Evolutionary conservation across 2,888 invertebrate species (phyloP), one percentile per base, ranked within the genome.

Genomic region (Chloroclysta siterata): DNA sequence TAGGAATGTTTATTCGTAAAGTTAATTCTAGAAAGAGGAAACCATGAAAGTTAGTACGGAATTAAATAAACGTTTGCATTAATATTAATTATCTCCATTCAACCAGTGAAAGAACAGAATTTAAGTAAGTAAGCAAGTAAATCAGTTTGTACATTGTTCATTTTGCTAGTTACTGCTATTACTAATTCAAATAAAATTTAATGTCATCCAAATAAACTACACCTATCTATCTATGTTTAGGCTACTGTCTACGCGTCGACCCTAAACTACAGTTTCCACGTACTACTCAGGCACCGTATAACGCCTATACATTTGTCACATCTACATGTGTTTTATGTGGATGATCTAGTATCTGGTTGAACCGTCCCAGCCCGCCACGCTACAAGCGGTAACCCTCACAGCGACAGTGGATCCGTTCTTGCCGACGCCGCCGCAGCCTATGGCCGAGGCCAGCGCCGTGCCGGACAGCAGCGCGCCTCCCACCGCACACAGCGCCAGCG

Each of bases 391-490:
- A 55, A 60, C 70, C 80, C 97, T 97, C 97, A 99, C 99, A 93
- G 99, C 99, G 82, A 99, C 98, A 75, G 99, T 98, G 83, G 99
- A 99, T 94, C 99, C 99, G 94, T 99, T 99, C 95, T 98, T 99
- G 88, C 99, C 99, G 87, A 97, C 97, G 91, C 99, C 99, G 89
- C 98, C 97, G 84, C 95, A 95, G 88, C 96, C 95, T 93, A 97
- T 96, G 90, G 96, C 95, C 79, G 94, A 94, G 88, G 95, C 94
- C 87, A 96, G 95, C 87, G 95, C 94, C 89, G 95, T 95, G 83
- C 96, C 93, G 80, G 96, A 95, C 91, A 95, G 94, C 85, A 94
- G 87, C 22, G 65, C 54, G 39, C 65, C 65, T 13, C 58, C 65
- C 22, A 36, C 65, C 54, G 65, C 65, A 17, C 65, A 65, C 61